Evolutionary conservation across 1,140 invertebrate species (phyloP), one percentile per base, ranked within the genome.

Genomic region (Scaptomyza montana): DNA sequence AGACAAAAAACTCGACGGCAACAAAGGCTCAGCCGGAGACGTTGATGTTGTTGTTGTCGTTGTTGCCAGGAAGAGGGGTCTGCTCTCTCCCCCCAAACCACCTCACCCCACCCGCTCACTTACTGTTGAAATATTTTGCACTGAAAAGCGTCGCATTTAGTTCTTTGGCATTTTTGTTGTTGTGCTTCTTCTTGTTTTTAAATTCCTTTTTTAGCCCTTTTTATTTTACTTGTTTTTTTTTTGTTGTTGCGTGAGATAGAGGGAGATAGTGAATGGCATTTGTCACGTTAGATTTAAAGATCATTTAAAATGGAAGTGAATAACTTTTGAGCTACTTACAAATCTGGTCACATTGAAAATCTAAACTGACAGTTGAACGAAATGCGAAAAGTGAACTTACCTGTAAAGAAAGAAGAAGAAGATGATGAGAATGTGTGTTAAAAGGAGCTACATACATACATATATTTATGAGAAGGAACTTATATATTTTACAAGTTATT

Each of bases 311-410:
- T 25, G 28, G 19, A 16, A 16, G 6, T 3, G 36, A 8, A 77
- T 70, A 63, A 50, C 65, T 69, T 69, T 63, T 68, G 60, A 55
- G 66, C 85, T 76, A 80, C 85, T 89, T 80, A 84, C 77, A 21
- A 67, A 67, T 46, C 46, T 41, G 43, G 9, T 13, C 16, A 36
- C 56, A 43, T 50, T 21, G 36, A n/a, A n/a, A 46, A 57, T 49
- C 33, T 49, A 3, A 28, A 12, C 16, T 56, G 51, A 12, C 19
- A 41, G 8, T 21, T 13, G 16, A 16, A 16, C 16, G 16, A 16
- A 16, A 16, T 16, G 12, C 30, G 7, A 33, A 33, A 7, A 6
- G 3, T 6, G 30, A 60, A 36, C 74, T 80, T 77, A 86, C 81
- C 81, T 86, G 81, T 4, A 85, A 85, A 21, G 39, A 56, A 36